phyloP scores from a whole-genome alignment of 2,797 vertebrate species.

The Gila robusta region DNA sequence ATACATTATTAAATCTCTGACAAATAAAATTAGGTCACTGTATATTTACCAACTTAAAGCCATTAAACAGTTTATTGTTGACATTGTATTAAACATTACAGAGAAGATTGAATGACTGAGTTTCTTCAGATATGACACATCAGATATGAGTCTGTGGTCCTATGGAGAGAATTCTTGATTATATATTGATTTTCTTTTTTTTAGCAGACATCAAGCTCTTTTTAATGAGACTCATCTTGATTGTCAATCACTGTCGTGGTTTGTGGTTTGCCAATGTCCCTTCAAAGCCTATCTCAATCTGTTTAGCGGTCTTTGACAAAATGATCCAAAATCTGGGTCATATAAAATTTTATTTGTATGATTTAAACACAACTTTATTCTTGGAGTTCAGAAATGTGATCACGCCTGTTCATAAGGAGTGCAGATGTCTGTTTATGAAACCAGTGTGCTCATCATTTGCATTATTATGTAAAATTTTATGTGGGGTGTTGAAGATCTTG shows the following conservation, averaged over 20 bases:
- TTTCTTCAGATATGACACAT: slow-evolving; percentile 39
- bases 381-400: slow-evolving; percentile 23
- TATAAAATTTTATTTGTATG: slow-evolving; percentile 28
- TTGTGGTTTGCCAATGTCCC: neutral
- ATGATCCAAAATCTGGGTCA: slow-evolving; percentile 32
- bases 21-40: neutral
- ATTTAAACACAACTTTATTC: slow-evolving; percentile 29
- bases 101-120: slow-evolving; percentile 43
- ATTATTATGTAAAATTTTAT: slow-evolving; percentile 26
- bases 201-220: slow-evolving; percentile 47
- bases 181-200: slow-evolving; percentile 57
- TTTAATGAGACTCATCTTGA: slow-evolving; percentile 61
- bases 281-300: slow-evolving; percentile 22
- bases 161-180: slow-evolving; percentile 49
- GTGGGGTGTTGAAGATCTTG: slow-evolving; percentile 22
- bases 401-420: slow-evolving; percentile 5
- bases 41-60: slow-evolving; percentile 11
- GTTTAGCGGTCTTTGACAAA: slow-evolving; percentile 37
- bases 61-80: slow-evolving; percentile 10
- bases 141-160: slow-evolving; percentile 46
- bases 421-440: slow-evolving; percentile 48
- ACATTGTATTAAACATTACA: neutral
- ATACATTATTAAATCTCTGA: neutral
- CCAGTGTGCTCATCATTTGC: slow-evolving; percentile 21
- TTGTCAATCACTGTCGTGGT: slow-evolving; percentile 49